Evolutionary conservation across 2,113 vertebrate species (phyloP).

Genomic region (Rhagologus leucostigma): DNA sequence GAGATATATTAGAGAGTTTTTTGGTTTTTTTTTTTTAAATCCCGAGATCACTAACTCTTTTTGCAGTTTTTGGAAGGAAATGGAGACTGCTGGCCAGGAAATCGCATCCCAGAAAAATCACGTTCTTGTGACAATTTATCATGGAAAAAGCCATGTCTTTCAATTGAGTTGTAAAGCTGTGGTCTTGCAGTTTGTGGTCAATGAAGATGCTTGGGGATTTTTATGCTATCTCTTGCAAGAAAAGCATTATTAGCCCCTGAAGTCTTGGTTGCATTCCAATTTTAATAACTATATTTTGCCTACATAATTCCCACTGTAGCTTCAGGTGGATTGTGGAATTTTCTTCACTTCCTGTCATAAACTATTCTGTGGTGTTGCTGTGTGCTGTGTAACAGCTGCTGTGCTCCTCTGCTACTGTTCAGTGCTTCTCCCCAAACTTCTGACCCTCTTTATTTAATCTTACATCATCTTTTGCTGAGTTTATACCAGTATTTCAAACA

Average conservation of each 20-base stretch:
- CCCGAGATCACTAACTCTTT: neutral
- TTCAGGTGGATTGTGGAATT: constrained; percentile 55
- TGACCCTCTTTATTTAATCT: constrained; percentile 48
- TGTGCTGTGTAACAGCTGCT: constrained; percentile 10
- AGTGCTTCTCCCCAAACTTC: constrained; percentile 36
- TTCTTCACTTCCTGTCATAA: constrained; percentile 51
- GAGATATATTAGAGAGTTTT: neutral
- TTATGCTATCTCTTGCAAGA: constrained; percentile 40
- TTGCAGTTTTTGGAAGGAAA: constrained; percentile 36
- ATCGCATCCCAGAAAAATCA: constrained; percentile 33
- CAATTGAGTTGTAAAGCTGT: constrained; percentile 41
- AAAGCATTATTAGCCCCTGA: constrained; percentile 52
- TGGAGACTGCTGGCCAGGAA: constrained; percentile 24
- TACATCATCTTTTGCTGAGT: neutral
- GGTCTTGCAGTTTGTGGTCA: constrained; percentile 36
- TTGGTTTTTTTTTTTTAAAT: neutral
- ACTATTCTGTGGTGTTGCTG: neutral
- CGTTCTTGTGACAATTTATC: constrained; percentile 36
- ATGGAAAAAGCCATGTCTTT: neutral
- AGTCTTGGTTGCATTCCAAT: constrained; percentile 45
- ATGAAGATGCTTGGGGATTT: constrained; percentile 19
- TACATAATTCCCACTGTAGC: constrained; percentile 33
- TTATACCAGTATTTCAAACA: neutral
- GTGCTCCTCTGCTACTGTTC: constrained; percentile 20
- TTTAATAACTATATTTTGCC: constrained; percentile 58